These are phyloP conservation scores for Prenolepis imparis DNA, from an alignment of 2,888 invertebrate genomes.

Conservation along the genomic window DNA sequence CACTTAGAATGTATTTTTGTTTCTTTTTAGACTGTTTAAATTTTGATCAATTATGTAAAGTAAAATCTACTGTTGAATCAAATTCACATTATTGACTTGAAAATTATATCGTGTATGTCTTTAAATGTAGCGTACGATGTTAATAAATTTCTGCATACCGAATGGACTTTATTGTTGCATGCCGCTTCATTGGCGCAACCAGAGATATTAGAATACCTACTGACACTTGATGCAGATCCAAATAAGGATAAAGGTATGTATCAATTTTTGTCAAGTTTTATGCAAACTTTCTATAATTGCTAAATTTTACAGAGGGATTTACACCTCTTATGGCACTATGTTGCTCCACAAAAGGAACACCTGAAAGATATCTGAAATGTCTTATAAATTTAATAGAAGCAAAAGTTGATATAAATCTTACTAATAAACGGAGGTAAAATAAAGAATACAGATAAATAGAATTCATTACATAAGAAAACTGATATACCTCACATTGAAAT, in stretches of 20 bases:
- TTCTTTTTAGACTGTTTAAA: neutral
- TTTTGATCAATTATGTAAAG: neutral
- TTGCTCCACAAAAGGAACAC: conserved; percentile 86
- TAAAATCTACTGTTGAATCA: neutral
- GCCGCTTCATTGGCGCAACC: conserved; percentile 88
- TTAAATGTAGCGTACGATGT: conserved; percentile 78
- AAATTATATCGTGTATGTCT: conserved; percentile 62
- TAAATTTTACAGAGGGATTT: conserved; percentile 87
- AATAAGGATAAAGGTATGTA: conserved; percentile 85
- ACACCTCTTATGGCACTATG: conserved; percentile 90
- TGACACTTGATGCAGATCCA: conserved; percentile 88
- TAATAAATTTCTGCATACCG: conserved; percentile 87
- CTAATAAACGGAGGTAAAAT: conserved; percentile 86
- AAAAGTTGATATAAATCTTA: conserved; percentile 87
- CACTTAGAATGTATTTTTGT: neutral
- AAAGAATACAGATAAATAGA: neutral
- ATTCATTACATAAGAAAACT: conserved; percentile 5
- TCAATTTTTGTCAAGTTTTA: neutral
- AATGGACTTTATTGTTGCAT: conserved; percentile 89
- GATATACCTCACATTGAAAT: neutral
- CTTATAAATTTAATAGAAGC: conserved; percentile 87
- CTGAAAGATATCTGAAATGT: conserved; percentile 86
- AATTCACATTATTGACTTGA: neutral
- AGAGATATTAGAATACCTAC: conserved; percentile 87
- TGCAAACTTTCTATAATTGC: neutral